phyloP scores from a whole-genome alignment of 2,113 vertebrate genomes.

The Pseudopipra pipra region DNA sequence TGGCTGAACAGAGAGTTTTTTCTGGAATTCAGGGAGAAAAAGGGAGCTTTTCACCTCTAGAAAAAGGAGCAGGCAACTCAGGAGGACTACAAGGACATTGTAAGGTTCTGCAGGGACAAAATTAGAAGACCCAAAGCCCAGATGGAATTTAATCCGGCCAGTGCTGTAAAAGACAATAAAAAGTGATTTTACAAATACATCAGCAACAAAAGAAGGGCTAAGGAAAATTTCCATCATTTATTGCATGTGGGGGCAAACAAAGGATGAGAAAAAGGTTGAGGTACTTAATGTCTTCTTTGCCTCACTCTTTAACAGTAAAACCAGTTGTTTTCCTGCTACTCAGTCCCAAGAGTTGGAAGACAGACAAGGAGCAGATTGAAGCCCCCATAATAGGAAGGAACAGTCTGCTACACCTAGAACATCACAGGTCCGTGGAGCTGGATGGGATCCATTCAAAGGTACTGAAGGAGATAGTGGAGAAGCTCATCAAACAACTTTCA shows the following conservation, averaged over 20 bases:
- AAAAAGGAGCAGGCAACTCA: background rate
- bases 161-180: background rate
- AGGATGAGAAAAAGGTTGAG: background rate
- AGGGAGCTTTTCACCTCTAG: background rate
- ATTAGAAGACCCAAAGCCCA: background rate
- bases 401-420: background rate
- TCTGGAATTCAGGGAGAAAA: background rate
- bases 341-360: background rate
- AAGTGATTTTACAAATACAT: background rate
- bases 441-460: background rate
- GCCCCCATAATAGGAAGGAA: background rate
- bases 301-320: background rate
- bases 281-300: background rate
- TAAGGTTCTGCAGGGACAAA: background rate
- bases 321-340: background rate
- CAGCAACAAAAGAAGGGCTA: background rate
- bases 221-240: background rate
- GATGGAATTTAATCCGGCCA: background rate
- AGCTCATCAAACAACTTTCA: background rate
- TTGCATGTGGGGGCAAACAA: background rate
- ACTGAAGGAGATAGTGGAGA: background rate
- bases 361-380: background rate
- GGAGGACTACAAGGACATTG: background rate
- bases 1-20: background rate
- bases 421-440: background rate